These are phyloP conservation scores for Phasia obesa DNA, from an alignment of 2,888 invertebrate species.

Conservation along the genomic window DNA sequence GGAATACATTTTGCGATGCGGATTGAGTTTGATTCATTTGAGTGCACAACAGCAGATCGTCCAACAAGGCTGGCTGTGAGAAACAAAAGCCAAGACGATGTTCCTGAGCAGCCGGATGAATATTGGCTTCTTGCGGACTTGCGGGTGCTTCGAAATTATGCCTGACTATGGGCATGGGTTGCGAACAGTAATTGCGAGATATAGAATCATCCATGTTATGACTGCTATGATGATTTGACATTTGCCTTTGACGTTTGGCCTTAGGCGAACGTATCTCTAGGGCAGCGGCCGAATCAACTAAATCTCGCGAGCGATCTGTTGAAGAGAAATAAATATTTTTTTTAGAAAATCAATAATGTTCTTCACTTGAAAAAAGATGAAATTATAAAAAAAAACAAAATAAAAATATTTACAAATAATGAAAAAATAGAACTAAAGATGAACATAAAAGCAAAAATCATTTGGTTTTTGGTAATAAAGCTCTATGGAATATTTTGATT, in stretches of 20 bases:
- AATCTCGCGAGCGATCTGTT: conserved; percentile 80
- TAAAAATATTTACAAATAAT: conserved; percentile 30
- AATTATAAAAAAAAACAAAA: conserved; percentile 9
- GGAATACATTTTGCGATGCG: conserved; percentile 86
- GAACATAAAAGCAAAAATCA: conserved; percentile 79
- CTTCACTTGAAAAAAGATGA: neutral
- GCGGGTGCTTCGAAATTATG: conserved; percentile 68
- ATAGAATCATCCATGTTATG: conserved; percentile 80
- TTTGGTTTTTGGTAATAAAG: conserved; percentile 89
- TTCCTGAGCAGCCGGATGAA: conserved; percentile 76
- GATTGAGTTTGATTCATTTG: conserved; percentile 85
- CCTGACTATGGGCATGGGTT: conserved; percentile 80
- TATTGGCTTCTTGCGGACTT: conserved; percentile 66
- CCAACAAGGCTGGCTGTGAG: conserved; percentile 93
- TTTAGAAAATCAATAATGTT: too few species aligned
- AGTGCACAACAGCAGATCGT: conserved; percentile 89
- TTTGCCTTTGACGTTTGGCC: conserved; percentile 80
- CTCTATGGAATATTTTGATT: conserved; percentile 85
- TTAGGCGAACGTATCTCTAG: conserved; percentile 80
- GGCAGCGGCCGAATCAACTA: conserved; percentile 79
- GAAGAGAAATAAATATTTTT: conserved; percentile 16
- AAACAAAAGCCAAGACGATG: conserved; percentile 87
- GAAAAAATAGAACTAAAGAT: conserved; percentile 73
- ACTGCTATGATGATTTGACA: conserved; percentile 78
- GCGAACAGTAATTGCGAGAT: conserved; percentile 82